Base-by-base conservation (phyloP, 1,140 invertebrate genomes). In the Meloidogyne floridensis region DNA sequence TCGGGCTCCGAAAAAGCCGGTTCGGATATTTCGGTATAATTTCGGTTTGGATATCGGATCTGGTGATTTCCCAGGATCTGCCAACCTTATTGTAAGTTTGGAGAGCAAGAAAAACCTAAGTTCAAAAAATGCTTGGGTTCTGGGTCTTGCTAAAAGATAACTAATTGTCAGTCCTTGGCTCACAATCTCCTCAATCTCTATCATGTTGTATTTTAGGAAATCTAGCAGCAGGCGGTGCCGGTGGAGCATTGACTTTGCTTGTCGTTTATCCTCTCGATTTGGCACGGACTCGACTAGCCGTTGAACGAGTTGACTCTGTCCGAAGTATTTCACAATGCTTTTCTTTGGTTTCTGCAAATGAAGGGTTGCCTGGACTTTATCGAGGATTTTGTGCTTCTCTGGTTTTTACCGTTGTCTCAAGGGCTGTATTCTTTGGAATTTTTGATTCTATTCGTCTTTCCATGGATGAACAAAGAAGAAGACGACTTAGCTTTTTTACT, bases 391-490 rank as follows among this genome's bases (percentile, higher is more conserved):
- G 81, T 71, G 85, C 89, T 7, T 90, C 90, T 3, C 82, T 91
- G 8, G 86, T 87, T 74, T 90, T 90, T 75, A 87, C 90, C n/a
- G 83, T 91, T 43, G 83, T 89, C 0, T 91, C 90, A 71, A 83
- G 90, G 8, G 89, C 88, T 13, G 84, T 90, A 5, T 91, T 91
- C 80, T 91, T 91, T 75, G 90, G 90, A 47, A 83, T 90, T 15
- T 91, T 90, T 78, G 90, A 90, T 80, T 89, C 89, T 47, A 74
- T 85, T 7, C 77, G 87, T 13, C 74, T 76, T 13, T 78, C 81
- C 18, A 76, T 82, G 47, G 79, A 73, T 18, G 83, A 84, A 13
- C 83, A 88, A 18, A 79, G 80, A 65, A 83, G 83, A 69, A 71
- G 82, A 6, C 1, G 69, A 20, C 75, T 88, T 15, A 75, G 73